Conservation (phyloP, 2,113 vertebrate genomes). For the Leucosticte australis region DNA sequence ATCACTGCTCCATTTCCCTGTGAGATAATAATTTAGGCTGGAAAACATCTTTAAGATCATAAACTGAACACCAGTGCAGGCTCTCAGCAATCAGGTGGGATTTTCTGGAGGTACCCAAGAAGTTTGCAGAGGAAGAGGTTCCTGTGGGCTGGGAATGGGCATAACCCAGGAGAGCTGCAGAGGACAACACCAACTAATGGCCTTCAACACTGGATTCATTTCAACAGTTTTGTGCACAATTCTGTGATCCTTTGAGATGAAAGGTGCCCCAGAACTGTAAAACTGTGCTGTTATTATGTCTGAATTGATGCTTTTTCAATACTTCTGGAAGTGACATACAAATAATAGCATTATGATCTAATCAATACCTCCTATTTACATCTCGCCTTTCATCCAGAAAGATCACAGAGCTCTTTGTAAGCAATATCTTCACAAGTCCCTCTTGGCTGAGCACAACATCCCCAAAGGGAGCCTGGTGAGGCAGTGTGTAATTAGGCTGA, state of each 20-base stretch:
- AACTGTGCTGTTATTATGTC: neutral
- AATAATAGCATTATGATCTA: constrained; percentile 55
- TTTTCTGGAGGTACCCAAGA: neutral
- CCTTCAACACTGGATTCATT: neutral
- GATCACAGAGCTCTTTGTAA: constrained; percentile 58
- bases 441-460: neutral
- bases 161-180: neutral
- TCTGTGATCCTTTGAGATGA: constrained; percentile 48
- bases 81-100: neutral
- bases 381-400: constrained; percentile 55
- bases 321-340: constrained; percentile 32
- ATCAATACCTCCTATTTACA: constrained; percentile 60
- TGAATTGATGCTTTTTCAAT: constrained; percentile 46
- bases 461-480: constrained; percentile 40
- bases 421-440: constrained; percentile 19
- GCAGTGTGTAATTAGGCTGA: neutral
- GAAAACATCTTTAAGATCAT: neutral
- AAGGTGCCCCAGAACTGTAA: constrained; percentile 22
- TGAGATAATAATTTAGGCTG: neutral
- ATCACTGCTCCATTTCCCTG: neutral
- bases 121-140: neutral
- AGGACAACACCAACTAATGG: neutral
- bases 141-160: neutral
- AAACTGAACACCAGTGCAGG: neutral
- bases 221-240: neutral